Percentiles rank a stretch among this genome's conserved stretches.
Evolutionary conservation across 2,797 vertebrate genomes (phyloP).

Genomic region (Paedocypris micromegethes): DNA sequence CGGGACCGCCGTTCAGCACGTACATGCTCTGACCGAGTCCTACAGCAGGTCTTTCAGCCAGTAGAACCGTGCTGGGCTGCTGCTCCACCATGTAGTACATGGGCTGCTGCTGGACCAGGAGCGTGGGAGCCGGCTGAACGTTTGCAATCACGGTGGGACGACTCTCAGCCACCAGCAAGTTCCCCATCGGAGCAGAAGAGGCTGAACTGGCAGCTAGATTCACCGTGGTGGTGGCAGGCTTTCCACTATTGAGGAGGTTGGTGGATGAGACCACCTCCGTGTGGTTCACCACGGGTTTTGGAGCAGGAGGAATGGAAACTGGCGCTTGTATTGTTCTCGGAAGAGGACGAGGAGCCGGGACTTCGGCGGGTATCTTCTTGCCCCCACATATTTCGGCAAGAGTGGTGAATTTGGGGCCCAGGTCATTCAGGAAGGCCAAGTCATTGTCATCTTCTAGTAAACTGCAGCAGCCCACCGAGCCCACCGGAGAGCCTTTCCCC

Average conservation of each 20-base stretch:
- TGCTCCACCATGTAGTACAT: slow-evolving; percentile 73
- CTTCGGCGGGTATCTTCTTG: slow-evolving; percentile 50
- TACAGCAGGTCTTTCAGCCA: slow-evolving; percentile 67
- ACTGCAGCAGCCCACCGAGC: slow-evolving; percentile 82
- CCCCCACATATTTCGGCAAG: slow-evolving; percentile 80
- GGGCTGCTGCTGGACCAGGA: slow-evolving; percentile 55
- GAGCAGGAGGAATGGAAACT: slow-evolving; percentile 13
- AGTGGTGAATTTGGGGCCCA: slow-evolving; percentile 86
- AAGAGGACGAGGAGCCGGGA: slow-evolving; percentile 15
- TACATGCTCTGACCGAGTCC: slow-evolving; percentile 63
- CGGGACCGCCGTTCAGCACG: slow-evolving; percentile 52
- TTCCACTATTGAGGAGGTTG: slow-evolving; percentile 39
- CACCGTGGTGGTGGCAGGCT: slow-evolving; percentile 7
- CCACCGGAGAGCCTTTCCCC: slow-evolving; percentile 70
- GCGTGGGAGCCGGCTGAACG: slow-evolving; percentile 49
- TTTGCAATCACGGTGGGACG: slow-evolving; percentile 27
- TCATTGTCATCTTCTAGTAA: slow-evolving; percentile 73
- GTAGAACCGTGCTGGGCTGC: slow-evolving; percentile 72
- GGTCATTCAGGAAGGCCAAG: slow-evolving; percentile 77
- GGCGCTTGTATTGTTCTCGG: background rate
- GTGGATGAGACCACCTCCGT: slow-evolving; percentile 45
- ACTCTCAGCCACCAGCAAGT: slow-evolving; percentile 22
- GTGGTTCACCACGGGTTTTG: slow-evolving; percentile 24
- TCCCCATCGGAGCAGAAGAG: slow-evolving; percentile 25
- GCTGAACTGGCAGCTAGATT: slow-evolving; percentile 1